Base-by-base conservation (phyloP, 1,140 invertebrate species). In the Penaeus indicus region DNA sequence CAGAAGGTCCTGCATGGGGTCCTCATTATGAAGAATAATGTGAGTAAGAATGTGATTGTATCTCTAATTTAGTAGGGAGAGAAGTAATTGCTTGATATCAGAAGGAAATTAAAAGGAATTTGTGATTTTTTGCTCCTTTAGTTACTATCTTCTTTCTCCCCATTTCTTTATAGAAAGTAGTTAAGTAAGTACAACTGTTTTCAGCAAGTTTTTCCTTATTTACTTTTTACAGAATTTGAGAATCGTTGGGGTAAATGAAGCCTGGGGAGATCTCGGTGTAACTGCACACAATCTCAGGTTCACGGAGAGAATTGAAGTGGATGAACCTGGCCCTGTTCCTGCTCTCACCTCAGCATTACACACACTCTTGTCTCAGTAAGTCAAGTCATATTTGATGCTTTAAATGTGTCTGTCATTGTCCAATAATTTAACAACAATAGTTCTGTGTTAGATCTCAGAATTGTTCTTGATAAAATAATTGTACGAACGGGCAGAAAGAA, bases 191-290 rank as follows among this genome's bases (percentile, higher is more conserved):
- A 18, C 47, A 25, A 21, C 4, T 10, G 10, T 25, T 18, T 84
- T 10, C 16, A 27, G 21, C 77, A 25, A 87, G 16, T 78, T 47
- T 42, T 8, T 89, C 5, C 13, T 84, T 78, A 72, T 89, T 47
- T 80, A 69, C 25, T 87, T 0, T 38, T 86, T 81, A 8, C 89
- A 94, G 93, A 95, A 95, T 91, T 94, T 98, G 62, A 97, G 96
- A 92, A 94, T 99, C 47, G 95, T 98, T 93, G 97, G 98, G 92
- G 95, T 98, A 11, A 97, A 97, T 90, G 96, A 97, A 92, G 97
- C 97, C 7, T 96, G 97, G 90, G 95, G 96, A 92, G 97, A 98
- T 92, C 95, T 97, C 42, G 97, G 97, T 78, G 95, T 99, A 60
- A 96, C 96, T 96, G 93, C 94, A 92, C 92, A 95, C 96, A 11